These are phyloP conservation scores for Drepanosiphum platanoidis DNA, from an alignment of 2,888 invertebrate genomes.

Conservation along the genomic window DNA sequence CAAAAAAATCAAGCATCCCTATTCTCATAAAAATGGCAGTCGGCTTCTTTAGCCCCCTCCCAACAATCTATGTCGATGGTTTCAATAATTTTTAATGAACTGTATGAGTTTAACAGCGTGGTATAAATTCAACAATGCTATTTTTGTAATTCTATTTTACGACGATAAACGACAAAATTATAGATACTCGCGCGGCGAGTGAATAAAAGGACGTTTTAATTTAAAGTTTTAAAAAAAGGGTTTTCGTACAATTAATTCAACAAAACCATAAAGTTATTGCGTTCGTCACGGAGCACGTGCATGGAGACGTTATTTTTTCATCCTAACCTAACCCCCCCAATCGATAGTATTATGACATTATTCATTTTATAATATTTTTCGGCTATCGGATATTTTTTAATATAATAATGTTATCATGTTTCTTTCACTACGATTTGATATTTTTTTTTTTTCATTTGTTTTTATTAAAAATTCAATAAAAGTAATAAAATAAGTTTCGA, in stretches of 20 bases:
- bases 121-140: no score
- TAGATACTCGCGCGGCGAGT: background rate
- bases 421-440: background rate
- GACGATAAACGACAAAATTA: background rate
- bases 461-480: constrained; percentile 31
- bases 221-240: background rate
- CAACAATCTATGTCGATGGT: no score
- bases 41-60: no score
- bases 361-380: constrained; percentile 26
- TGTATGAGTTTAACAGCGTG: no score
- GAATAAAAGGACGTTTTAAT: background rate
- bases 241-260: background rate
- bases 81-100: no score
- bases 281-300: background rate
- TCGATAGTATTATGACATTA: no score
- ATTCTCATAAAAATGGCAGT: no score
- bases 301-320: no score
- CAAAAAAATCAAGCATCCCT: no score
- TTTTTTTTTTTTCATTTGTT: constrained; percentile 39
- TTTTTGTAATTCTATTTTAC: background rate
- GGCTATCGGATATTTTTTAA: constrained; percentile 1
- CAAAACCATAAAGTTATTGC: background rate
- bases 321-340: no score
- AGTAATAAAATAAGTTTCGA: constrained; percentile 26
- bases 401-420: background rate